Conservation (phyloP, 2,113 vertebrate genomes). For the Mesitornis unicolor region DNA sequence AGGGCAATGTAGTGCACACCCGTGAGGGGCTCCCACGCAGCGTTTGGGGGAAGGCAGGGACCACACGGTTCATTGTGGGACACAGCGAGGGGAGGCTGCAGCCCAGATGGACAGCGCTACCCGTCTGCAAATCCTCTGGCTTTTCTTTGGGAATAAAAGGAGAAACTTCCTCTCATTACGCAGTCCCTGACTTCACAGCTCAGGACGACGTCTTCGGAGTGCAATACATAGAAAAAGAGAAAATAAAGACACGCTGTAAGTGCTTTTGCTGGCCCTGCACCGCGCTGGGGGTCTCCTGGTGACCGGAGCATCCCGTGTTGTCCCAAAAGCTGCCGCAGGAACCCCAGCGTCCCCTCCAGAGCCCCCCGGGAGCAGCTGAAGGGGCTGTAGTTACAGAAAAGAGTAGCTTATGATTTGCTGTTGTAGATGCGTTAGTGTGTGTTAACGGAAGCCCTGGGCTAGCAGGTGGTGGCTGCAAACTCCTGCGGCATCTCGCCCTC, state of each 20-base stretch:
- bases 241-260: neutral
- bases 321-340: neutral
- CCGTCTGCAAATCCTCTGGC: neutral
- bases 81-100: neutral
- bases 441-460: neutral
- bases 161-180: neutral
- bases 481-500: neutral
- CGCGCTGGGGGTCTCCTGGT: fast-evolving
- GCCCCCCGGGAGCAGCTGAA: neutral
- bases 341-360: neutral
- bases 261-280: neutral
- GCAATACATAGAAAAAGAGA: constrained; percentile 26
- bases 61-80: neutral
- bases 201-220: neutral
- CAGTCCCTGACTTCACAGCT: neutral
- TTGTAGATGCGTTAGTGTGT: constrained; percentile 25
- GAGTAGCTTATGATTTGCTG: neutral
- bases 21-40: neutral
- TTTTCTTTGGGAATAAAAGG: constrained; percentile 42
- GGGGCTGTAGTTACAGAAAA: neutral
- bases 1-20: too few species aligned
- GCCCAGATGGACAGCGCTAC: neutral
- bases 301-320: neutral
- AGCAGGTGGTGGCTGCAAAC: neutral
- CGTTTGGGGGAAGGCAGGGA: neutral